These are phyloP conservation scores for Drosophila quadrilineata DNA, from an alignment of 1,140 invertebrate species.

Conservation along the genomic window DNA sequence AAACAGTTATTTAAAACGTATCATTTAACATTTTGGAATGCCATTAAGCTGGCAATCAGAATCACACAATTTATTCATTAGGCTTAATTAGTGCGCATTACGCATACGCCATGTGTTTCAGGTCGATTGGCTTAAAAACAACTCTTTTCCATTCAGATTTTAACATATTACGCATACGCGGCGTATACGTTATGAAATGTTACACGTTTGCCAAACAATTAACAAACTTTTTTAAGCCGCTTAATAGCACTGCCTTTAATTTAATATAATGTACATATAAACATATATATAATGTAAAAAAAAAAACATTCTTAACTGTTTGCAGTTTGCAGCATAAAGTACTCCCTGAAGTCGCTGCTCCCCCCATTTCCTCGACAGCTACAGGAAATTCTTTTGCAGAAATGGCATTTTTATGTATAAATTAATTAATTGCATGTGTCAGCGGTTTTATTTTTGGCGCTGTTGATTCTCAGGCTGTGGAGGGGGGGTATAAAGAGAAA, in stretches of 20 bases:
- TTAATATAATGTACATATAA: constrained; percentile 34
- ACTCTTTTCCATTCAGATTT: not conserved
- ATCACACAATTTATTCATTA: not conserved
- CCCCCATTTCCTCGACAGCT: not conserved
- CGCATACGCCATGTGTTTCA: constrained; percentile 21
- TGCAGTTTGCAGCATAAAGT: not conserved
- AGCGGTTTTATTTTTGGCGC: too few relatives aligned
- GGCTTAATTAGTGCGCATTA: constrained; percentile 19
- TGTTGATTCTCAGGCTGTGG: too few relatives aligned
- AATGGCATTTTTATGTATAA: constrained; percentile 55
- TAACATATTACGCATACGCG: not conserved
- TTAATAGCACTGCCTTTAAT: constrained; percentile 42
- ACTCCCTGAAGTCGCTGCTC: too few relatives aligned
- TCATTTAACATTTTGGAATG: too few relatives aligned
- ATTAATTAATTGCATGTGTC: constrained; percentile 75
- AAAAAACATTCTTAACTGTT: not conserved
- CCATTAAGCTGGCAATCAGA: not conserved
- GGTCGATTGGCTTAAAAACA: constrained; percentile 21
- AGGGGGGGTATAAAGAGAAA: too few relatives aligned
- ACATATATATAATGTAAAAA: not conserved
- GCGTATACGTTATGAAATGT: constrained; percentile 15
- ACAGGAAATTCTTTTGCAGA: constrained; percentile 38
- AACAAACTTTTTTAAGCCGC: constrained; percentile 61
- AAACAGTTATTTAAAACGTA: not conserved
- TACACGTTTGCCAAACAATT: constrained; percentile 50